A percentile compares a stretch with the other conserved stretches of the same genome.
Conservation (phyloP, 2,113 vertebrate species). For the Cynopterus brachyotis region DNA sequence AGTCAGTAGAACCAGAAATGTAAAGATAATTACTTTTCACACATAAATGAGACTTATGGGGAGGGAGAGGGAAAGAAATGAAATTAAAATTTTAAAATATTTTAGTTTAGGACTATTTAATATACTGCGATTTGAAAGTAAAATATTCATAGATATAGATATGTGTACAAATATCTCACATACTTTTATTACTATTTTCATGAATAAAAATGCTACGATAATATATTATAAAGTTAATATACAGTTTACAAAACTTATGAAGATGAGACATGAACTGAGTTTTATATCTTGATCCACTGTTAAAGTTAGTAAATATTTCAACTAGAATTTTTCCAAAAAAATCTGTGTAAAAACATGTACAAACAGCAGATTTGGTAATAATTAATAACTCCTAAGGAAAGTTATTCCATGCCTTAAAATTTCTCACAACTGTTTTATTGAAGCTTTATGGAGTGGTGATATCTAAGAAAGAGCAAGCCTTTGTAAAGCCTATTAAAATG, state of each 20-base stretch:
- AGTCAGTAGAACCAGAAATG: not conserved
- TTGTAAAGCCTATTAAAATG: not conserved
- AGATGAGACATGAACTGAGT: not conserved
- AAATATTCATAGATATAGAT: not conserved
- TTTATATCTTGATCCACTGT: not conserved
- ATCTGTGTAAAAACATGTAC: not conserved
- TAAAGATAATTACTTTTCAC: not conserved
- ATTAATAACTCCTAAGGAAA: not conserved
- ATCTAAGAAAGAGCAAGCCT: not conserved
- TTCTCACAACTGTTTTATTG: not conserved
- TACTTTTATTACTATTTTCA: not conserved
- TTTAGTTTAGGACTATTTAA: not conserved
- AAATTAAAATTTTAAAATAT: not conserved
- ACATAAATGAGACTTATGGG: not conserved
- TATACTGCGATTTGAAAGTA: not conserved
- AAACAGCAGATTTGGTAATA: not conserved
- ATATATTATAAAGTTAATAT: not conserved
- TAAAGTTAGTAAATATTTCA: not conserved
- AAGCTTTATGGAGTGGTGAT: not conserved
- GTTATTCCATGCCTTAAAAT: not conserved
- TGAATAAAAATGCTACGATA: not conserved
- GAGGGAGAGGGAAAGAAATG: not conserved
- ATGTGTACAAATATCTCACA: not conserved
- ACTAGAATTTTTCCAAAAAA: not conserved
- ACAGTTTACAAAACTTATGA: not conserved